Evolutionary conservation across 2,888 invertebrate species (phyloP), one percentile per base, ranked within the genome.

Genomic region (Drosophila multiciliata): DNA sequence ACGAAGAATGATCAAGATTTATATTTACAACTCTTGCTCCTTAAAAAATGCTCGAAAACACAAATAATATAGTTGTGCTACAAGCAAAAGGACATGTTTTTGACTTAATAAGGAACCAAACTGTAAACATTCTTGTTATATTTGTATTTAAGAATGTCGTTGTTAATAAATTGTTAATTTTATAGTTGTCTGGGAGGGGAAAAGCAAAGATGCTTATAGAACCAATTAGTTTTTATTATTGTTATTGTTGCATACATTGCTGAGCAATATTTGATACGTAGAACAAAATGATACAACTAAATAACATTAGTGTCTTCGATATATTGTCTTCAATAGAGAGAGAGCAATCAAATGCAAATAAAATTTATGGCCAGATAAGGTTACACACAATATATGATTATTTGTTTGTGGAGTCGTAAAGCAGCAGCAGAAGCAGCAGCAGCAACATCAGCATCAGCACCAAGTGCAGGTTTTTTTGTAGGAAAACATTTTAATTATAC

Each of bases 371-470:
- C 65, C 76, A 80, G 75, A 87, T 89, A 74, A 67, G 62, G 76
- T 87, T 89, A 86, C 86, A 87, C 79, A 89, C 80, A 83, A 89
- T 82, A 81, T 84, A 88, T 81, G 83, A 82, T 83, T 84, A 82
- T 86, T 80, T 88, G 87, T 76, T 88, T 84, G 76, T 71, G 72
- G 66, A 80, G 69, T 74, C 86, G 79, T 87, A 87, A 75, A 82
- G 42, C 57, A 57, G 57, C 57, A 32, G 42, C 40, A 29, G 62
- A 1, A 35, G 1, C 35, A 78, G 17, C 55, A 57, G 26, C 36
- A 35, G 52, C 38, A 38, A 1, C 36, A 53, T 50, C 35, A 53
- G 32, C 52, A 54, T 1, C 35, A 53, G 74, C 69, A 75, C 73
- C 70, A 75, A 78, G 68, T 81, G 72, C 60, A 77, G 66, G 8